Evolutionary conservation across 2,797 vertebrate genomes (phyloP).

Genomic region (Dallia pectoralis): DNA sequence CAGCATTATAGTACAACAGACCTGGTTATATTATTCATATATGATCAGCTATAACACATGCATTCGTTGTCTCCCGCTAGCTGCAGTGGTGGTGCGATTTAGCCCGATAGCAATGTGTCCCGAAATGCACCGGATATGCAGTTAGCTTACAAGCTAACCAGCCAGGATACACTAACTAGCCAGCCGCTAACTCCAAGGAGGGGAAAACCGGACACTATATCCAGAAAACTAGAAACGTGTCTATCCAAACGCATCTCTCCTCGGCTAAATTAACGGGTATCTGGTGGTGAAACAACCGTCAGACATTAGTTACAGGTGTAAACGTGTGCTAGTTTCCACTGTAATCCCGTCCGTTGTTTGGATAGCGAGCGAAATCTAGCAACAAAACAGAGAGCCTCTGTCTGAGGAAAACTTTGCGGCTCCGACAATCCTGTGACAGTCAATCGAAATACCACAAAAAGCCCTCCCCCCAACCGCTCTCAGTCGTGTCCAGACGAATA

Average conservation of each 20-base stretch:
- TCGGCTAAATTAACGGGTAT: not conserved
- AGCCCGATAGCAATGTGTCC: not conserved
- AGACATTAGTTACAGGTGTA: too few relatives aligned
- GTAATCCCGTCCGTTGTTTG: not conserved
- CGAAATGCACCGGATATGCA: not conserved
- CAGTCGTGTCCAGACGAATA: slow-evolving; percentile 28
- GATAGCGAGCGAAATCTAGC: not conserved
- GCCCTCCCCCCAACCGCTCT: slow-evolving; percentile 43
- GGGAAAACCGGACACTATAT: not conserved
- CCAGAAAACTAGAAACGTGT: not conserved
- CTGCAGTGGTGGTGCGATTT: not conserved
- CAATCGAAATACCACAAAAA: slow-evolving; percentile 66
- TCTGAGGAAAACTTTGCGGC: slow-evolving; percentile 67
- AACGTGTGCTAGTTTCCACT: not conserved
- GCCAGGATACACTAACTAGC: not conserved
- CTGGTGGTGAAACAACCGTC: too few relatives aligned
- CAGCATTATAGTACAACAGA: slow-evolving; percentile 16
- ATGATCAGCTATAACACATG: not conserved
- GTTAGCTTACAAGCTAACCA: not conserved
- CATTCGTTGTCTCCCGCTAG: not conserved
- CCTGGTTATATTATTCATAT: not conserved
- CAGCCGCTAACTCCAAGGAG: not conserved
- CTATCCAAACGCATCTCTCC: not conserved
- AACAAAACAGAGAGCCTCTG: slow-evolving; percentile 68
- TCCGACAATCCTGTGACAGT: slow-evolving; percentile 57